Percentiles rank a stretch among this genome's conserved stretches.
Conservation (phyloP, 2,888 invertebrate species). For the Nephrocerus scutellatus region DNA sequence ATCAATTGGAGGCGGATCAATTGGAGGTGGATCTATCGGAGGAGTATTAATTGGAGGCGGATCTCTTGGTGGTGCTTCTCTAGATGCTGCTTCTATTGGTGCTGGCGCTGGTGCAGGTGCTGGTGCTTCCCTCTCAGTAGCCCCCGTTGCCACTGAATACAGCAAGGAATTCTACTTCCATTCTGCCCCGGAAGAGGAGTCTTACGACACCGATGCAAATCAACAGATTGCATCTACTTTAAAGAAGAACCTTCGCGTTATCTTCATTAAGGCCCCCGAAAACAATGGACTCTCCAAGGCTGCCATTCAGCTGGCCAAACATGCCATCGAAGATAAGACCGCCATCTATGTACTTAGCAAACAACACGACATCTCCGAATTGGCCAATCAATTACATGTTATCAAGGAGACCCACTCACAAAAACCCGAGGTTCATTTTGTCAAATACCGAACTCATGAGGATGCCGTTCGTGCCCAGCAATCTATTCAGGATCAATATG, state of each 20-base stretch:
- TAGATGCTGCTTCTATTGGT: no score
- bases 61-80: neutral
- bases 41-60: neutral
- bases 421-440: constrained; percentile 41
- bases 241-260: constrained; percentile 27
- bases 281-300: constrained; percentile 24
- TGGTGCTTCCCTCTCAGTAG: no score
- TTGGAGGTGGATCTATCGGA: constrained; percentile 2
- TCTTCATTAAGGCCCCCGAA: constrained; percentile 30
- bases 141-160: constrained; percentile 14
- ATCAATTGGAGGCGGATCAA: no score
- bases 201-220: constrained; percentile 12
- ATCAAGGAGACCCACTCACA: constrained; percentile 28
- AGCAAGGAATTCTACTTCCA: constrained; percentile 26
- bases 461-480: constrained; percentile 39
- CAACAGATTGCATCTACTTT: constrained; percentile 15
- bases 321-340: constrained; percentile 21
- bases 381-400: constrained; percentile 31
- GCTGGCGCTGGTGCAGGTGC: no score
- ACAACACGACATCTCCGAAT: constrained; percentile 33
- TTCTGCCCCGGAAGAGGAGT: constrained; percentile 26
- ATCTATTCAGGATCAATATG: constrained; percentile 35
- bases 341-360: constrained; percentile 33
- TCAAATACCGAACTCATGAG: constrained; percentile 40
- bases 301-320: constrained; percentile 24